These are phyloP conservation scores for Polypedilum vanderplanki DNA, from an alignment of 1,140 invertebrate species.

Conservation along the genomic window DNA sequence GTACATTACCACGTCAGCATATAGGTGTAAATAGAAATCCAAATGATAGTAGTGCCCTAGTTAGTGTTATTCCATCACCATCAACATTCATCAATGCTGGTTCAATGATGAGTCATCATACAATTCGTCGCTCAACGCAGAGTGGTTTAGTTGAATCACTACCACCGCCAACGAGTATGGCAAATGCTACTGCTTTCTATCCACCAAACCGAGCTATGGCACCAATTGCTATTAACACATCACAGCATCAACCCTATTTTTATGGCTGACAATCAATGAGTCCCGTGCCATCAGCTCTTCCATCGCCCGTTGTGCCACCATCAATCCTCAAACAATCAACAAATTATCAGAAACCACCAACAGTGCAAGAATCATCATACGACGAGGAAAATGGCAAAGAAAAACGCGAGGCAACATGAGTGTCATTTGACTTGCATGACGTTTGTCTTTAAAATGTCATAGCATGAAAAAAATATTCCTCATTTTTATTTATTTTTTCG, in stretches of 20 bases:
- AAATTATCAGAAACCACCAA: slow-evolving; percentile 9
- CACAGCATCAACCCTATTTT: slow-evolving; percentile 9
- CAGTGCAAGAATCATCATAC: slow-evolving; percentile 1
- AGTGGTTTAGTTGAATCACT: neutral
- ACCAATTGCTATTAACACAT: neutral
- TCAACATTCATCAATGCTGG: slow-evolving; percentile 18
- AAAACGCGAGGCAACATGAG: neutral
- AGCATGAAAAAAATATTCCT: too few species aligned
- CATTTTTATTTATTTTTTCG: too few species aligned
- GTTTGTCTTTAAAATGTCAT: neutral
- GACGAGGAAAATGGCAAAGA: neutral
- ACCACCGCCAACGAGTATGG: neutral
- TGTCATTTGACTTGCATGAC: slow-evolving; percentile 2
- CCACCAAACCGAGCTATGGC: neutral
- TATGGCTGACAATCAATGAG: slow-evolving; percentile 21
- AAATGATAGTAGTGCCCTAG: slow-evolving; percentile 15
- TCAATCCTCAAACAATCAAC: slow-evolving; percentile 21
- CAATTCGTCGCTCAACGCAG: neutral
- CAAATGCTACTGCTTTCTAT: neutral
- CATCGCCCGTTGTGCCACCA: slow-evolving; percentile 15
- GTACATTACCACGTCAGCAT: slow-evolving; percentile 22
- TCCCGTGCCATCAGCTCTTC: neutral
- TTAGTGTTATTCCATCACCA: slow-evolving; percentile 21
- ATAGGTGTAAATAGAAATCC: slow-evolving; percentile 21
- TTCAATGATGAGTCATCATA: slow-evolving; percentile 15